These are phyloP conservation scores for Podocnemis expansa DNA, from an alignment of 2,113 vertebrate genomes.

Conservation along the genomic window DNA sequence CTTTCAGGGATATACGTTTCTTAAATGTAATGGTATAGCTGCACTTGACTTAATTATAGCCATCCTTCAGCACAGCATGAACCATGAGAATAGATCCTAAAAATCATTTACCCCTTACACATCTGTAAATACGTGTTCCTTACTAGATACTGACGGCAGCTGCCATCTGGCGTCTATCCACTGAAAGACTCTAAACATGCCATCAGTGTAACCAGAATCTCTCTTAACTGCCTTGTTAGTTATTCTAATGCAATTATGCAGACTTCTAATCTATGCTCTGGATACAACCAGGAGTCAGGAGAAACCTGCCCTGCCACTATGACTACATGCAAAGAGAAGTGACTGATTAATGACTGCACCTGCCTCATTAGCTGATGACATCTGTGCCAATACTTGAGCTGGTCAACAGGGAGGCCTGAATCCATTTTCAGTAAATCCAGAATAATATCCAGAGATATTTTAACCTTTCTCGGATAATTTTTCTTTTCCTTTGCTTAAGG, in stretches of 20 bases:
- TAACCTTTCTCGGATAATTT: background rate
- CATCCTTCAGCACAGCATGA: background rate
- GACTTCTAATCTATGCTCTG: constrained; percentile 28
- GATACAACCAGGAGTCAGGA: background rate
- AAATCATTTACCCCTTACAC: background rate
- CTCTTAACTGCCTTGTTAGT: constrained; percentile 38
- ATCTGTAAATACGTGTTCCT: background rate
- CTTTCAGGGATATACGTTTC: background rate
- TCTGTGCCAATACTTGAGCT: background rate
- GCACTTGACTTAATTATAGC: background rate
- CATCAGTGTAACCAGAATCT: background rate
- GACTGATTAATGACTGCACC: background rate
- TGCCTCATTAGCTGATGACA: background rate
- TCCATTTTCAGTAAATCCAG: background rate
- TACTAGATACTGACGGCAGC: background rate
- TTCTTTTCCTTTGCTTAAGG: background rate
- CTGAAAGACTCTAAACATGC: constrained; percentile 35
- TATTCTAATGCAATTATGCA: constrained; percentile 46
- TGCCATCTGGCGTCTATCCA: background rate
- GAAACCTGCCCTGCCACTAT: background rate
- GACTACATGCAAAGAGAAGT: background rate
- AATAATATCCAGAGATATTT: background rate
- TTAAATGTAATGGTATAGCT: background rate
- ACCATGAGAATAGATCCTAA: background rate
- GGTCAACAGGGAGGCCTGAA: background rate